phyloP scores from a whole-genome alignment of 2,888 invertebrate genomes.

The Nezara viridula region DNA sequence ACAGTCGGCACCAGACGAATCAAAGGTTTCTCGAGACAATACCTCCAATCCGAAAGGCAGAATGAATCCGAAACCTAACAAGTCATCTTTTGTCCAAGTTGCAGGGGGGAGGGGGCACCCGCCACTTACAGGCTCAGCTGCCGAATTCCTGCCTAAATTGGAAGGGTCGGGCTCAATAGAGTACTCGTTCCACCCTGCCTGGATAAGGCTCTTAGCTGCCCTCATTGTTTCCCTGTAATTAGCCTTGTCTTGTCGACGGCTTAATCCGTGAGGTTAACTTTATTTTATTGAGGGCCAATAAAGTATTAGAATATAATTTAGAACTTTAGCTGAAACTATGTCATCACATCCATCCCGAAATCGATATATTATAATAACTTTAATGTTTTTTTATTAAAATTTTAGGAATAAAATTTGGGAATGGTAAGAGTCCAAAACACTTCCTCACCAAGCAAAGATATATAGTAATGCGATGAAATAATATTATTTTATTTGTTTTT shows the following conservation, averaged over 20 bases:
- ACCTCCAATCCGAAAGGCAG: neutral
- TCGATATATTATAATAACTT: too few species aligned
- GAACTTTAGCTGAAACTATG: too few species aligned
- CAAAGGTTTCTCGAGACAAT: neutral
- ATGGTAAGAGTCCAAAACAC: too few species aligned
- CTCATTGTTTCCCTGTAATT: constrained; percentile 8
- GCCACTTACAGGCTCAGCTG: neutral
- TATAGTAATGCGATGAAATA: too few species aligned
- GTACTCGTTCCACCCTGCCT: neutral
- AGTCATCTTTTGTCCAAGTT: neutral
- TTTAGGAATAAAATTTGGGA: too few species aligned
- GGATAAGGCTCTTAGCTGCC: neutral
- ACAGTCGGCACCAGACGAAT: neutral
- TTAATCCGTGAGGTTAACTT: neutral
- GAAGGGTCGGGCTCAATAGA: neutral
- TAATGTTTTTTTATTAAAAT: too few species aligned
- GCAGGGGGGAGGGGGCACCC: neutral
- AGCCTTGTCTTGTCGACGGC: neutral
- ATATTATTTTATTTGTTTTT: too few species aligned
- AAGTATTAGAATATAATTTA: too few species aligned
- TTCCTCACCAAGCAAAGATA: too few species aligned
- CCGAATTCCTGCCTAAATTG: neutral
- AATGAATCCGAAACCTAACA: constrained; percentile 21
- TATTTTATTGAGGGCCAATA: neutral
- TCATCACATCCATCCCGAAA: too few species aligned